These are phyloP conservation scores for Hemithea aestivaria DNA, from an alignment of 2,888 invertebrate species.

Conservation along the genomic window DNA sequence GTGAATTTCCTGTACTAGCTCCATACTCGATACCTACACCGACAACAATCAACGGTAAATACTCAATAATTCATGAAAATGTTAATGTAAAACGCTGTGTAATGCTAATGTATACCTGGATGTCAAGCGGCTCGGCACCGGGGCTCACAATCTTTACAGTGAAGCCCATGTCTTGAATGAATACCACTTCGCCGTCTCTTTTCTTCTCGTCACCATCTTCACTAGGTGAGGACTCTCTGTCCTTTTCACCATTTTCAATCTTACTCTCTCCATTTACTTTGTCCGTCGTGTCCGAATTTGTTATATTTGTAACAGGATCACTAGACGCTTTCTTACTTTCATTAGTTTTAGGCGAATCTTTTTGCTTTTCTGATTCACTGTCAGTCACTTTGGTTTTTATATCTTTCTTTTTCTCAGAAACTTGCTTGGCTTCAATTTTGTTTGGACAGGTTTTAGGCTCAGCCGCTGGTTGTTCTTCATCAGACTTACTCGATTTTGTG, in stretches of 20 bases:
- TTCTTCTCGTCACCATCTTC: constrained; percentile 79
- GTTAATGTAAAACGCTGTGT: constrained; percentile 14
- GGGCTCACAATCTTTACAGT: constrained; percentile 96
- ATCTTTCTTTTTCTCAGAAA: constrained; percentile 58
- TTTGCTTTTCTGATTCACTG: constrained; percentile 54
- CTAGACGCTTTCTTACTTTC: constrained; percentile 45
- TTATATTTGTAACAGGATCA: constrained; percentile 36
- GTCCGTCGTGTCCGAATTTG: constrained; percentile 41
- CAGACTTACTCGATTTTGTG: constrained; percentile 61
- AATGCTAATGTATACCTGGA: constrained; percentile 82
- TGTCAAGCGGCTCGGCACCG: constrained; percentile 93
- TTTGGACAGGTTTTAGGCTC: constrained; percentile 40
- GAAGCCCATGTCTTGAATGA: constrained; percentile 94
- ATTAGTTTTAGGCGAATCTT: constrained; percentile 37
- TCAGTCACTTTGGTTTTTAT: constrained; percentile 53
- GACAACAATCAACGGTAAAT: constrained; percentile 15
- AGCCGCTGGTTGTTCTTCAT: constrained; percentile 45
- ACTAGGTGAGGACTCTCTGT: constrained; percentile 67
- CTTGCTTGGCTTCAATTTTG: constrained; percentile 48
- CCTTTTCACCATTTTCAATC: constrained; percentile 63
- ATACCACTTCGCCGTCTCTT: constrained; percentile 88
- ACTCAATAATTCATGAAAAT: constrained; percentile 23
- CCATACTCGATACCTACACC: constrained; percentile 94
- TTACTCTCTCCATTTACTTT: constrained; percentile 56
- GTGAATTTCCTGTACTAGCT: constrained; percentile 98